Evolutionary conservation across 2,888 invertebrate species (phyloP), one percentile per base, ranked within the genome.

Genomic region (Atethmia centrago): DNA sequence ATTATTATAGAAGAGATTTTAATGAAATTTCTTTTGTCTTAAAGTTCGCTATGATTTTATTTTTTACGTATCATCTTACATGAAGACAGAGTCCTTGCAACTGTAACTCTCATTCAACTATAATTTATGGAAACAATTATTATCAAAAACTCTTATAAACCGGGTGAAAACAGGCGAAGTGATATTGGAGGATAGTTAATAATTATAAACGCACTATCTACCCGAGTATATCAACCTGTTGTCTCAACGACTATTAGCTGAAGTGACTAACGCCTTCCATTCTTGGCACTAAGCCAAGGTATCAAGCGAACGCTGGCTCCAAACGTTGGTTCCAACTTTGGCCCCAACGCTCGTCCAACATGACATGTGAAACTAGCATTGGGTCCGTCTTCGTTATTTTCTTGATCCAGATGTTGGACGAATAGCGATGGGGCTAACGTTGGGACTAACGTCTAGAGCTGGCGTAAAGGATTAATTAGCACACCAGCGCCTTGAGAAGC

Each of bases 391-490:
- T 5, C 0, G 21, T 2, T 28, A 67, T 67, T 28, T n/a, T 25
- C n/a, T 42, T 3, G 1, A 12, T 16, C 2, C 8, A 16, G 0
- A 28, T 28, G 8, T 19, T 40, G 21, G 28, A 68, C 31, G 7
- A 64, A 16, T 7, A 0, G 8, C 12, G 0, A 21, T 25, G 16
- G 19, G 2, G 0, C 68, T 25, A 69, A 70, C 7, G 10, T 45
- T 25, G 5, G 19, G 2, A 25, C 45, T 1, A 69, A 70, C 14
- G 3, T 25, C 1, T 25, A 25, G 19, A 31, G 14, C 19, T 0
- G 12, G n/a, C 19, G 45, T 25, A n/a, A 47, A 49, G 62, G 80
- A 74, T 77, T 58, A 80, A 74, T 77, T 58, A 80, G 8, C 45
- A 21, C 56, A 31, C 42, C n/a, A 72, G 19, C 4, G 45, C 21